Evolutionary conservation across 2,113 vertebrate species (phyloP).

Genomic region (Syngnathus scovelli): DNA sequence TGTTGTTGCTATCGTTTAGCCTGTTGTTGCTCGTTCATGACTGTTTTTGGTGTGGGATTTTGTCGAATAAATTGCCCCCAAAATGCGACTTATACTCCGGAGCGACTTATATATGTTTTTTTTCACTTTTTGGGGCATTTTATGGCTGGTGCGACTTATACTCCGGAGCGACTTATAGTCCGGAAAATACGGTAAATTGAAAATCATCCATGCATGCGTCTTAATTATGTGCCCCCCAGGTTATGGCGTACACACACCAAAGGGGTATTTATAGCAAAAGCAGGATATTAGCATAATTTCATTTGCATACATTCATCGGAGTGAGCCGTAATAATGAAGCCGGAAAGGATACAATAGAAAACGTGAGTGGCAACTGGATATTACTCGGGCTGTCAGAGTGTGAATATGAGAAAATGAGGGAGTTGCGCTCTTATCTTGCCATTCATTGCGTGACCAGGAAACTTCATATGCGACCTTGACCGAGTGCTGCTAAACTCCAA

Average conservation of each 20-base stretch:
- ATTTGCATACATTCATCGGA: constrained; percentile 32
- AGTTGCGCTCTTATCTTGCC: neutral
- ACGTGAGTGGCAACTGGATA: constrained; percentile 14
- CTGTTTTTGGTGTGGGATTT: no score
- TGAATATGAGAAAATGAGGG: constrained; percentile 2
- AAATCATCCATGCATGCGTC: no score
- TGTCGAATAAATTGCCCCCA: no score
- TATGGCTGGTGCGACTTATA: no score
- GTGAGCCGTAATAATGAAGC: constrained; percentile 5
- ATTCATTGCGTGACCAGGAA: no score
- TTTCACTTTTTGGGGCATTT: no score
- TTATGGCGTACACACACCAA: neutral
- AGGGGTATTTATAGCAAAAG: constrained; percentile 11
- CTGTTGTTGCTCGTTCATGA: no score
- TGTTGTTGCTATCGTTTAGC: no score
- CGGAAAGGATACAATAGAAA: constrained; percentile 10
- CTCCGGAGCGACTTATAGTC: no score
- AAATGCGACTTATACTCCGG: no score
- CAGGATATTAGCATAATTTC: constrained; percentile 12
- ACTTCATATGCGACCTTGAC: constrained; percentile 22
- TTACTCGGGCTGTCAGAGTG: constrained; percentile 12
- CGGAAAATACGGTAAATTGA: no score
- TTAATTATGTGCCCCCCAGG: neutral
- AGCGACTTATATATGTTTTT: no score
- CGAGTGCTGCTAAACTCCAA: constrained; percentile 22